Base-by-base conservation (phyloP, 2,113 vertebrate genomes). In the Nymphicus hollandicus region DNA sequence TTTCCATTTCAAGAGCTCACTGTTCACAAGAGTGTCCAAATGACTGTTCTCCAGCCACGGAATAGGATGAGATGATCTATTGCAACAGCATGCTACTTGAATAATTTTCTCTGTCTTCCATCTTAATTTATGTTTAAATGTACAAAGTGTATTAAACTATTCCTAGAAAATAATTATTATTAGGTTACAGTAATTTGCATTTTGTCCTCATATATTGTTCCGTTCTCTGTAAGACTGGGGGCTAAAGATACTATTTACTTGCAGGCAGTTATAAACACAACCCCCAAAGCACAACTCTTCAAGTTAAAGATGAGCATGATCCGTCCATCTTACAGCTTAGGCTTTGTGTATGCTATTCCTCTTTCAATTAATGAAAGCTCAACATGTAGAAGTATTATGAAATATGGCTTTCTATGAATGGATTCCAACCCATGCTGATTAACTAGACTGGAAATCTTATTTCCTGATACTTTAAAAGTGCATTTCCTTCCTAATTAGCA, bases 401-500 rank as follows among this genome's bases (percentile, higher is more conserved):
- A 53, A 46, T 56, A 76, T 0, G 1, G 5, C 18, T 94, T 83
- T 82, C 74, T 89, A 63, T 77, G 85, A 96, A 83, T 88, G 76
- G 58, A 35, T 86, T 49, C 68, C 50, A 80, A 70, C n/a, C 41
- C 53, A 66, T 63, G 46, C 17, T 77, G 94, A 66, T 88, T 86
- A 90, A 88, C 44, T 58, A 70, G 76, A 53, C 16, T 78, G 68
- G 55, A 88, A 92, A 77, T 86, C 53, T 66, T 80, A 77, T 72
- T 93, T 94, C 61, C 86, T 50, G 27, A 86, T 72, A 44, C 85
- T 69, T 78, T 61, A 18, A 22, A 65, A 86, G 44, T 46, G 11
- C 9, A 16, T 93, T 92, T 95, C 68, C 78, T 95, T 95, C 64
- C 78, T 89, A 89, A 89, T 93, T 85, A 89, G 43, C 39, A 53